Evolutionary conservation across 2,113 vertebrate species (phyloP).

Genomic region (Eudyptes chrysolophus): DNA sequence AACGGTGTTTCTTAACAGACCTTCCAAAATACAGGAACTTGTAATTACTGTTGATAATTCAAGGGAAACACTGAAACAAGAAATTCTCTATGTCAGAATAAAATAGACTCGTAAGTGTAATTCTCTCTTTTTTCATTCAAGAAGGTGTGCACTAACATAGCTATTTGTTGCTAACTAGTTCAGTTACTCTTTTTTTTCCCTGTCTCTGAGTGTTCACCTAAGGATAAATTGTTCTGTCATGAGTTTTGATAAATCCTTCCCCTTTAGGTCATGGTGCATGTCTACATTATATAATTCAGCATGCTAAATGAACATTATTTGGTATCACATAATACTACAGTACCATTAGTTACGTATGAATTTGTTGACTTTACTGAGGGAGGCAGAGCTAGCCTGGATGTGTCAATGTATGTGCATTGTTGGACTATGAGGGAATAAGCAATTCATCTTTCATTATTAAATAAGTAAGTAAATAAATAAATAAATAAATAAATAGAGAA

Average conservation of each 20-base stretch:
- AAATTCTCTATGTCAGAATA: neutral
- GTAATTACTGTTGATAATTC: neutral
- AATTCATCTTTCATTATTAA: neutral
- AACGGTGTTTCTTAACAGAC: neutral
- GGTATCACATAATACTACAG: too few relatives aligned
- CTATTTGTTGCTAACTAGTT: neutral
- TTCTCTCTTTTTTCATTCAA: neutral
- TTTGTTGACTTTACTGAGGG: neutral
- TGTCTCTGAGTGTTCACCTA: neutral
- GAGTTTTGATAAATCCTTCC: neutral
- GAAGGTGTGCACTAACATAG: neutral
- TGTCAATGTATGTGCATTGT: neutral
- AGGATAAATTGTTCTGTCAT: neutral
- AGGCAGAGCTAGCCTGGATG: neutral
- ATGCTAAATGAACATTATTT: neutral
- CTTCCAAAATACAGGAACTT: neutral
- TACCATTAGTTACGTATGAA: neutral
- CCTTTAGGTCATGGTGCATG: neutral
- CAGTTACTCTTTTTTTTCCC: neutral
- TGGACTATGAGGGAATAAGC: neutral
- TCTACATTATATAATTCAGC: neutral
- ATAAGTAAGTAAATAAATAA: neutral
- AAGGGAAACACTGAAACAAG: neutral
- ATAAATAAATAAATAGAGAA: neutral
- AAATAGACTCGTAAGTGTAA: neutral